Conservation (phyloP, 2,113 vertebrate species). For the Pseudopipra pipra region DNA sequence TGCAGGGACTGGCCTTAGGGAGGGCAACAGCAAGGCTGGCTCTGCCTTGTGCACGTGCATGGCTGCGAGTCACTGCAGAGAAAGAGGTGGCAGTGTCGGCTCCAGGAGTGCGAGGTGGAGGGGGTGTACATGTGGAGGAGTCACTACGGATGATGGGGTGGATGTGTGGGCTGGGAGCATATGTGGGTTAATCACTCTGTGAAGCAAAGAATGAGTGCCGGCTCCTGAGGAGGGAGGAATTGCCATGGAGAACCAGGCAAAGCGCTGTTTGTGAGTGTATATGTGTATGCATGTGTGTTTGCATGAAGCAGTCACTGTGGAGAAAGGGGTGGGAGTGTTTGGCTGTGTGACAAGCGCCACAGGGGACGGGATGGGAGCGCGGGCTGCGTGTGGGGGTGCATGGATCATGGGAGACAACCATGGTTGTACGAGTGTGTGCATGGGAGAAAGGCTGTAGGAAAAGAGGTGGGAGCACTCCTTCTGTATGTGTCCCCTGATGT, state of each 20-base stretch:
- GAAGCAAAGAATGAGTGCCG: neutral
- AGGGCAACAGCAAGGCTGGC: neutral
- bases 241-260: neutral
- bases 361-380: accelerated
- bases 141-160: neutral
- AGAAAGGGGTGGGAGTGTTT: neutral
- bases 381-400: accelerated
- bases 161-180: neutral
- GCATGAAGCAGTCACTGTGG: neutral
- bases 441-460: neutral
- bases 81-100: neutral
- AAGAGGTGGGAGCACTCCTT: neutral
- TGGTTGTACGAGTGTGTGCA: accelerated
- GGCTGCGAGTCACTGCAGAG: neutral
- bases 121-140: neutral
- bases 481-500: neutral
- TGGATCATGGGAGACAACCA: neutral
- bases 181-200: neutral
- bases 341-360: neutral
- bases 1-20: neutral
- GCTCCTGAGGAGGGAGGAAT: neutral
- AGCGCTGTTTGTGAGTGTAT: neutral
- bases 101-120: neutral
- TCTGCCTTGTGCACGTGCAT: neutral
- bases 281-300: neutral